Evolutionary conservation across 1,140 invertebrate genomes (phyloP), one percentile per base, ranked within the genome.

Genomic region (Drosophila suzukii): DNA sequence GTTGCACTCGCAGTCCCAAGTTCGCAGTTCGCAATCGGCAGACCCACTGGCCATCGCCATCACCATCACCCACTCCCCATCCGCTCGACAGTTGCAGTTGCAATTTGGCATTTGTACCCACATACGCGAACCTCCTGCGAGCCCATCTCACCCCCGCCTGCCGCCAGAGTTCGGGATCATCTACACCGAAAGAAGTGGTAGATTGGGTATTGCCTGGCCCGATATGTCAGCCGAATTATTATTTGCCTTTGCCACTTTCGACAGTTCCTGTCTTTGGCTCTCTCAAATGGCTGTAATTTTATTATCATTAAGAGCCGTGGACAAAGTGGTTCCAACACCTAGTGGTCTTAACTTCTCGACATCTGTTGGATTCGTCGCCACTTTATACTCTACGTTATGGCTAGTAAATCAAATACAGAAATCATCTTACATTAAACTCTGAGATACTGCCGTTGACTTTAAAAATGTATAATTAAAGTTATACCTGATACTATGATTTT

Each of bases 101-200:
- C 78, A 81, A 61, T 76, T 59, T 59, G 65, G 67, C 63, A 71
- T 68, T 56, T 68, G 62, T 49, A 44, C 39, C 39, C 49, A 51
- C 59, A 50, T 67, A 8, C 13, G 53, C 11, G 44, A 41, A 24
- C 60, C 66, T 54, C 49, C 47, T 55, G 34, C 5, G 32, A n/a
- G 12, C 54, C 46, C 53, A 65, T 65, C 59, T 27, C 50, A 4
- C 27, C 6, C 7, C 7, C 30, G 13, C 34, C 12, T 39, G 11
- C 30, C 6, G 7, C 13, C 1, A 3, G 10, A 39, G 17, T 20
- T 27, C 7, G 47, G 47, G 13, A 51, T 8, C 30, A 11, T 30
- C 53, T 55, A 15, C 53, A 55, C 53, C 17, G 20, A 11, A 11
- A 39, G 20, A 27, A 38, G n/a, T 17, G 5, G 15, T 10, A 8